Base-by-base conservation (phyloP, 2,113 vertebrate genomes). In the Ammodytes marinus region DNA sequence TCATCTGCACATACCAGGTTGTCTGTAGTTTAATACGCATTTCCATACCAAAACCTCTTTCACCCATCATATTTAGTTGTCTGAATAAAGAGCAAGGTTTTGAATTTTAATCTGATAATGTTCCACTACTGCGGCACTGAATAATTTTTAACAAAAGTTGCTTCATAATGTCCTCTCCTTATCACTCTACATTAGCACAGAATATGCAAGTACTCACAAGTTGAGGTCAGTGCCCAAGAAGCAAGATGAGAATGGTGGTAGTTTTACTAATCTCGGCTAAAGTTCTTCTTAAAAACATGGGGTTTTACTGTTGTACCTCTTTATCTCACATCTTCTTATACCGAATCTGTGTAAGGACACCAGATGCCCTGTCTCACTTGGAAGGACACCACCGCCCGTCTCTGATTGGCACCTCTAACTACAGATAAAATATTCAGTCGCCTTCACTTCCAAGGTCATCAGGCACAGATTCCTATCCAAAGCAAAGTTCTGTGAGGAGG, bases 391-490 rank as follows among this genome's bases (percentile, higher is more conserved):
- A 7, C 67, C 58, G 49, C 15, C 8, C 40, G 0, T 64, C 46
- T 67, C 53, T 58, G 58, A 84, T 17, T 86, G 87, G 75, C 79
- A 71, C 60, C 27, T 75, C 61, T 50, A 69, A 37, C 15, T 4
- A 17, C 42, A 46, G 75, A 80, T 85, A 39, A 77, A 86, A 84
- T 84, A 86, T 92, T 86, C 82, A 80, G 35, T 40, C 66, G 70
- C 53, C 12, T 59, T 83, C 47, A 3, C 4, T 58, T 70, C 79
- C 64, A 85, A 89, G 80, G 87, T 78, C 75, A 80, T 63, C 61
- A 53, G n/a, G 42, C 73, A 12, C 54, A 57, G 79, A 78, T 77
- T 77, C 57, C 12, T 27, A 19, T 65, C 74, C 65, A 69, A 63
- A 75, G 65, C 2, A 39, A 82, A 59, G 60, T 76, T 82, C 47